phyloP scores from a whole-genome alignment of 2,797 vertebrate genomes.

The Podargus strigoides region DNA sequence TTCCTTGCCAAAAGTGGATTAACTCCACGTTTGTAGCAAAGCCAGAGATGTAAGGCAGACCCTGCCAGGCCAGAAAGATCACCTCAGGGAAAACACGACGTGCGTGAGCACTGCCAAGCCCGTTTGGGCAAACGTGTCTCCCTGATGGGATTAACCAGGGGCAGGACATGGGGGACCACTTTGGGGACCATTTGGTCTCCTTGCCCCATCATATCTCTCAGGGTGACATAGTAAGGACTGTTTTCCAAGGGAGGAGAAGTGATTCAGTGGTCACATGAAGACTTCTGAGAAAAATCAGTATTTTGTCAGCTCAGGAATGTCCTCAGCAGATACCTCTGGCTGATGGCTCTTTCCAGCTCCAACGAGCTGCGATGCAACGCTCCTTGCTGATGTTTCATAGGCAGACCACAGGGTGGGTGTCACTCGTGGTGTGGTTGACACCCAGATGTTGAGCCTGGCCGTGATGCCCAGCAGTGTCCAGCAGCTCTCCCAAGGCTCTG shows the following conservation, averaged over 20 bases:
- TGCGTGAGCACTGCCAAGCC: background rate
- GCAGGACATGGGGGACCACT: background rate
- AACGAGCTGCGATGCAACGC: accelerated
- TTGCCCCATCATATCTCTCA: background rate
- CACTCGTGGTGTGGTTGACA: background rate
- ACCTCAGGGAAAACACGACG: background rate
- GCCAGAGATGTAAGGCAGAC: constrained; percentile 20
- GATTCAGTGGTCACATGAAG: background rate
- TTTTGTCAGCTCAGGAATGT: background rate
- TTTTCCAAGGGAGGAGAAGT: background rate
- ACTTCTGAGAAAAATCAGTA: background rate
- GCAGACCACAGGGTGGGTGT: background rate
- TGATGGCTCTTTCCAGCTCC: background rate
- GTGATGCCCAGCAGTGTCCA: background rate
- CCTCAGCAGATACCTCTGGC: background rate
- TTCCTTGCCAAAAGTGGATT: constrained; percentile 20
- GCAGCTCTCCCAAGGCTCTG: background rate
- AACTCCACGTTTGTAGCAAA: background rate
- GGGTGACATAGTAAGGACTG: background rate
- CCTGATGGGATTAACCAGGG: background rate
- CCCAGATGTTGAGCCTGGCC: background rate
- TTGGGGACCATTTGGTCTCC: background rate
- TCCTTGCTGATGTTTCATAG: accelerated
- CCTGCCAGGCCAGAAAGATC: background rate
- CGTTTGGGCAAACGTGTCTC: background rate